A percentile compares a stretch with the other conserved stretches of the same genome.
These are phyloP conservation scores for Uria aalge DNA, from an alignment of 2,113 vertebrate genomes.

Conservation along the genomic window DNA sequence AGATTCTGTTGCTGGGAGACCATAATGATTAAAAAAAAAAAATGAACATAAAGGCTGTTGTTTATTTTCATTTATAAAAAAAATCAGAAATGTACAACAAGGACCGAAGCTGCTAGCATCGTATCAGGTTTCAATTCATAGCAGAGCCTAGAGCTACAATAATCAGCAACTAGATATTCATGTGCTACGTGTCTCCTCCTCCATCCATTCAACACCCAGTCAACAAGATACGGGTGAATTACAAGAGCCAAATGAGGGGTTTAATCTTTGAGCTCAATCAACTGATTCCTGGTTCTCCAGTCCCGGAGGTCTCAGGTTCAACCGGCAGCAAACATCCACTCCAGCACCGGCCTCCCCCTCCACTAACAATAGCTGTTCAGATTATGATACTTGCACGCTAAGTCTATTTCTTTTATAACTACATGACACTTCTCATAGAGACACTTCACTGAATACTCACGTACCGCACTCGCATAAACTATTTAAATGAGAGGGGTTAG, in stretches of 20 bases:
- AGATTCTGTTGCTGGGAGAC: neutral
- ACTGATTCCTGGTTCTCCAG: neutral
- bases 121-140: fast-evolving
- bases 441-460: neutral
- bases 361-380: neutral
- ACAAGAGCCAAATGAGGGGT: neutral
- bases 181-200: fast-evolving
- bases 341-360: neutral
- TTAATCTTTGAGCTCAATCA: neutral
- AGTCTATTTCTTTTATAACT: neutral
- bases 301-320: neutral
- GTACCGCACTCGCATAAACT: neutral
- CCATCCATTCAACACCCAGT: no score
- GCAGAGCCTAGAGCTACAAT: neutral
- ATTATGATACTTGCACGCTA: neutral
- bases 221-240: neutral
- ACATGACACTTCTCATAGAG: neutral
- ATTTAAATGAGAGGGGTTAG: neutral
- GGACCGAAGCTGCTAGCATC: neutral
- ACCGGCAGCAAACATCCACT: neutral
- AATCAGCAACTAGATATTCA: no score
- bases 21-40: neutral
- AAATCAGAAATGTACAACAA: neutral
- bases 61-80: neutral
- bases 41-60: neutral